Conservation (phyloP, 1,140 invertebrate species). For the Zaprionus kolodkinae region DNA sequence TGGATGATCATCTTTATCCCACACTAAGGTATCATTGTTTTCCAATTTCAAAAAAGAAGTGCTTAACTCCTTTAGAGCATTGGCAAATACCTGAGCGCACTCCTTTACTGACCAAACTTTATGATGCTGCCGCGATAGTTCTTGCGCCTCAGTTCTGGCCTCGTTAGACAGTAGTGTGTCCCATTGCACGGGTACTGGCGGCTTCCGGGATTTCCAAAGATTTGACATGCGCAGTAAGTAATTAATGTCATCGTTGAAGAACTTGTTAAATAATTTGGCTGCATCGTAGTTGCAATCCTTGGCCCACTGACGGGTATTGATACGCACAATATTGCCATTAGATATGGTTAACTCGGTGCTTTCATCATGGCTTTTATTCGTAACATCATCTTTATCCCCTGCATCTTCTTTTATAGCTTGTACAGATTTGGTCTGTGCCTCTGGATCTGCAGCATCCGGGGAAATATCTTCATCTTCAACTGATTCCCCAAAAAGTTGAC, state of each 20-base stretch:
- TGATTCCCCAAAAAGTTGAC: slow-evolving; percentile 98
- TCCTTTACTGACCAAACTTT: slow-evolving; percentile 91
- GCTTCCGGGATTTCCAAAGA: slow-evolving; percentile 94
- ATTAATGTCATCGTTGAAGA: slow-evolving; percentile 98
- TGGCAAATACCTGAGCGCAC: slow-evolving; percentile 89
- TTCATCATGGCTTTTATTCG: slow-evolving; percentile 77
- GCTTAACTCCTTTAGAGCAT: slow-evolving; percentile 89
- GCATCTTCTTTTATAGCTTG: slow-evolving; percentile 84
- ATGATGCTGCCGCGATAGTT: slow-evolving; percentile 88
- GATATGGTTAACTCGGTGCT: slow-evolving; percentile 36
- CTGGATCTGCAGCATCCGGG: slow-evolving; percentile 97
- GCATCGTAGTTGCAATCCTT: slow-evolving; percentile 93
- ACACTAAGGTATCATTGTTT: slow-evolving; percentile 91
- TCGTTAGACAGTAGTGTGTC: slow-evolving; percentile 87
- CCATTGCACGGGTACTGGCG: slow-evolving; percentile 93
- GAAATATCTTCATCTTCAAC: slow-evolving; percentile 99
- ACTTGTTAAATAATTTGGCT: slow-evolving; percentile 92
- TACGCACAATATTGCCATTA: slow-evolving; percentile 90
- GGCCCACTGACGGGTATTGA: slow-evolving; percentile 96
- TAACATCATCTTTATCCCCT: slow-evolving; percentile 83
- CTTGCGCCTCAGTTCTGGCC: slow-evolving; percentile 60
- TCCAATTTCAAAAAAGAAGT: slow-evolving; percentile 86
- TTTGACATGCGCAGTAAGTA: slow-evolving; percentile 98
- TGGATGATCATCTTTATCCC: slow-evolving; percentile 98
- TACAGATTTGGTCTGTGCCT: slow-evolving; percentile 86